Conservation (phyloP, 53 echinoderm and acorn worm species). For the Stichopus horrens region DNA sequence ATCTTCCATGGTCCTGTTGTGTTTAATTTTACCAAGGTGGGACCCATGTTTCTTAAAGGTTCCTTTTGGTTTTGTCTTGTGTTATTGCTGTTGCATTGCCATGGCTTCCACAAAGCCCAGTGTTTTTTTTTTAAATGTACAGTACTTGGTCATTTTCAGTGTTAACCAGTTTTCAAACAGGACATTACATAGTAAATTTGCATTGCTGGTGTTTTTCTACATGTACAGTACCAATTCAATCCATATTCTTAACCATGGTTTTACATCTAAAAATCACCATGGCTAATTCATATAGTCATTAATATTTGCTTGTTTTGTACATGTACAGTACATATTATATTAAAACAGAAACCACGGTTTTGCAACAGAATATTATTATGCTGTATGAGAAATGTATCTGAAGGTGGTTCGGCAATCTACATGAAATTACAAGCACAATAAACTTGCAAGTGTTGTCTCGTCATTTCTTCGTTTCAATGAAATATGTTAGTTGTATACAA, state of each 20-base stretch:
- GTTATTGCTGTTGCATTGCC: not conserved
- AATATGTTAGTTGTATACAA: too few relatives aligned
- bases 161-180: too few relatives aligned
- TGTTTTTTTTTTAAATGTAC: too few relatives aligned
- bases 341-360: not conserved
- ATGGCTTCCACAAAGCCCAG: not conserved
- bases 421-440: not conserved
- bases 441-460: too few relatives aligned
- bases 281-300: not conserved
- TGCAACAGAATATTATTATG: constrained; percentile 24
- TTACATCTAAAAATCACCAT: not conserved
- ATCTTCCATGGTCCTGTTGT: not conserved
- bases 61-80: not conserved
- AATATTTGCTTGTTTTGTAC: not conserved
- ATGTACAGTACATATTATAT: not conserved
- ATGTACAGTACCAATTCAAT: too few relatives aligned
- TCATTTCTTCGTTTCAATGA: too few relatives aligned
- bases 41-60: not conserved
- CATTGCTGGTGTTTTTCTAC: too few relatives aligned
- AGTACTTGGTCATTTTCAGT: too few relatives aligned
- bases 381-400: not conserved
- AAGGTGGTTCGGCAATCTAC: not conserved
- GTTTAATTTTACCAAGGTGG: not conserved
- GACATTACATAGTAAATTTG: too few relatives aligned
- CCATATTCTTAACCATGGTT: too few relatives aligned